These are phyloP conservation scores for Rhopalosiphum nymphaeae DNA, from an alignment of 2,888 invertebrate genomes.

Conservation along the genomic window DNA sequence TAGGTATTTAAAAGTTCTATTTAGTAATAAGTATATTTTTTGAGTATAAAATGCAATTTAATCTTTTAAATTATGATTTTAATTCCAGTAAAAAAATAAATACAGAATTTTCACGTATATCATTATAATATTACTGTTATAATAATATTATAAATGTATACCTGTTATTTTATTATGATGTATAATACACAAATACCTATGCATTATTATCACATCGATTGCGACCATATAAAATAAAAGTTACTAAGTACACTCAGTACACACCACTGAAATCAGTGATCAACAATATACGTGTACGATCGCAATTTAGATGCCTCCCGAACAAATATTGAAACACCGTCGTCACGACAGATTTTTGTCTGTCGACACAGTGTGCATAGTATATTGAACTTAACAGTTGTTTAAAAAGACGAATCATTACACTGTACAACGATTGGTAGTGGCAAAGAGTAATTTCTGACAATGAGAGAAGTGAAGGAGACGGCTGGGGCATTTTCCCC, in stretches of 20 bases:
- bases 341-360: not conserved
- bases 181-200: not conserved
- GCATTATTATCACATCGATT: not conserved
- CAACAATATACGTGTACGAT: not conserved
- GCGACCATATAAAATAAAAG: not conserved
- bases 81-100: not conserved
- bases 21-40: not conserved
- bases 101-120: not conserved
- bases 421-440: not conserved
- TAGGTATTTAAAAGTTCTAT: not conserved
- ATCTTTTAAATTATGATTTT: not conserved
- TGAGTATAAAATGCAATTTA: not conserved
- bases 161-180: not conserved
- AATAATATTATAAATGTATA: not conserved
- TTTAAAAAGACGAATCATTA: not conserved
- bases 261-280: not conserved
- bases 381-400: not conserved
- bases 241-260: not conserved
- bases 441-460: not conserved
- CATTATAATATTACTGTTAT: not conserved
- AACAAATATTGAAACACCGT: not conserved
- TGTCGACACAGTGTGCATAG: not conserved
- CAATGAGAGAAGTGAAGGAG: not conserved
- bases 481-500: slow-evolving; percentile 9
- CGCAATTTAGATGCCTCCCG: not conserved